phyloP scores from a whole-genome alignment of 2,113 vertebrate species.

The Motacilla alba region DNA sequence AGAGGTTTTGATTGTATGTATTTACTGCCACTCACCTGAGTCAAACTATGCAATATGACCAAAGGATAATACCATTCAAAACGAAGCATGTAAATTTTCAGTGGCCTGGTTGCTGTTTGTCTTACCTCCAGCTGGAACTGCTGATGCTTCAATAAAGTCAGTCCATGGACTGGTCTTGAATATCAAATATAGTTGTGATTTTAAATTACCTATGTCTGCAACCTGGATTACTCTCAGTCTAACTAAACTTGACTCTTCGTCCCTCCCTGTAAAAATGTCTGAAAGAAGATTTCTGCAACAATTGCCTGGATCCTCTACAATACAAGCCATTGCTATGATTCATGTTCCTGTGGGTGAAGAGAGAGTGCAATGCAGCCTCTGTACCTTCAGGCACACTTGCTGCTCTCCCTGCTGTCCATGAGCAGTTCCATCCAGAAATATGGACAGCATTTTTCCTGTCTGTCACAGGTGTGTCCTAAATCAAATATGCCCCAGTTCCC shows the following conservation, averaged over 20 bases:
- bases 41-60: slow-evolving; percentile 13
- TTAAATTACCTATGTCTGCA: not conserved
- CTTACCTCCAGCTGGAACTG: slow-evolving; percentile 42
- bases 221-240: not conserved
- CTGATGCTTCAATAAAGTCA: slow-evolving; percentile 44
- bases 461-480: not conserved
- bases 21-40: slow-evolving; percentile 20
- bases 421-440: not conserved
- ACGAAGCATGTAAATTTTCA: slow-evolving; percentile 41
- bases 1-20: slow-evolving; percentile 10
- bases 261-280: not conserved
- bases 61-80: slow-evolving; percentile 61
- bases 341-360: not conserved
- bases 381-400: not conserved
- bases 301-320: not conserved
- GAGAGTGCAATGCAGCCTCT: not conserved
- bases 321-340: not conserved
- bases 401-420: not conserved
- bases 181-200: slow-evolving; percentile 17
- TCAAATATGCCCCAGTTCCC: not conserved
- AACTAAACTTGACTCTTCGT: not conserved
- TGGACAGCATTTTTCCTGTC: not conserved
- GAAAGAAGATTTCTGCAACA: not conserved
- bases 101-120: slow-evolving; percentile 30
- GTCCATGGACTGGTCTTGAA: slow-evolving; percentile 16